Evolutionary conservation across 2,797 vertebrate species (phyloP), one percentile per base, ranked within the genome.

Genomic region (Podarcis lilfordi): DNA sequence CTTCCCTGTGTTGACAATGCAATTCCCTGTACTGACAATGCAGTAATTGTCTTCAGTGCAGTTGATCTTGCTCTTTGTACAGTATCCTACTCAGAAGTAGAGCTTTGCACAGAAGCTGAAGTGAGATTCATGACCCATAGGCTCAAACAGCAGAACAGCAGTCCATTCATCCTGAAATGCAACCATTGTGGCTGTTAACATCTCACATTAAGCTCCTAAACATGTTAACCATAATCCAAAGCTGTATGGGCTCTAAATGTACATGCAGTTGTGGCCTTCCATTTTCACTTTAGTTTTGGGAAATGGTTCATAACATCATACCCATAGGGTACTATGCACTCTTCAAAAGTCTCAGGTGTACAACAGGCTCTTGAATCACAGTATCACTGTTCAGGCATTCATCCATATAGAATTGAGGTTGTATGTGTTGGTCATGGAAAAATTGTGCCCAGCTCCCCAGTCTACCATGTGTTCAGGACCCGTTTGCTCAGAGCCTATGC

Each of bases 161-260:
- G 90, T 29, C 55, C 50, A 23, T 89, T 88, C 43, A 87, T 91
- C 72, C 61, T 86, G 82, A 88, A 59, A 91, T 90, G 50, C 81
- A 6, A 5, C 89, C 77, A 8, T 92, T 27, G 32, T 75, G 45
- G 59, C 71, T 64, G 74, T 88, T 78, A 78, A 8, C 80, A 40
- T 25, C 13, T 82, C 79, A n/a, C 86, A 37, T 23, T 66, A 35
- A 23, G 32, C 80, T 81, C 80, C 35, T 55, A 40, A 66, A 81
- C 11, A 13, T 61, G 25, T 61, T 64, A 10, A 19, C 21, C 61
- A 80, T n/a, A 64, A 37, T 80, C 32, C 55, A 80, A 37, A 32
- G 55, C 59, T 64, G 8, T 32, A 37, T 64, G 10, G 21, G 29
- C 8, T 80, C 45, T 23, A 55, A 75, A 40, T 75, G 37, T 21